Evolutionary conservation across 2,113 vertebrate species (phyloP).

Genomic region (Heterotis niloticus): DNA sequence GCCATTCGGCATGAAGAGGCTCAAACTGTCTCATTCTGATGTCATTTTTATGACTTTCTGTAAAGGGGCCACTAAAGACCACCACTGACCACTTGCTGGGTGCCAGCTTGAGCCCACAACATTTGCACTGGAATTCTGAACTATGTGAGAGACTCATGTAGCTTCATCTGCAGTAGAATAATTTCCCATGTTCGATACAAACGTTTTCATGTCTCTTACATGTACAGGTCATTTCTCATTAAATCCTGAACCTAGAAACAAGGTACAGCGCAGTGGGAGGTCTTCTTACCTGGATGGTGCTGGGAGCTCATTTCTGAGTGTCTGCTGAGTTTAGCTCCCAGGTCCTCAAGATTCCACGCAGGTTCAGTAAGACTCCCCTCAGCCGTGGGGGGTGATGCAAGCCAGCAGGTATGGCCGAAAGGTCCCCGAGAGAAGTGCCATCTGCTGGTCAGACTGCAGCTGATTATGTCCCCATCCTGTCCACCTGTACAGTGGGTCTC

Average conservation of each 20-base stretch:
- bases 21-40: too few relatives aligned
- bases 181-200: too few relatives aligned
- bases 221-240: too few relatives aligned
- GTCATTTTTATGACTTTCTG: neutral
- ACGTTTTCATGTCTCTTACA: too few relatives aligned
- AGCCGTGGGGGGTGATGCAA: neutral
- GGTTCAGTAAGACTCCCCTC: neutral
- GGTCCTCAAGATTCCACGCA: neutral
- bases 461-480: too few relatives aligned
- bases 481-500: too few relatives aligned
- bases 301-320: constrained; percentile 15
- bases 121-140: neutral
- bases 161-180: too few relatives aligned
- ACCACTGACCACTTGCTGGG: neutral
- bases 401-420: neutral
- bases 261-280: too few relatives aligned
- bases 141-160: neutral
- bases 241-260: too few relatives aligned
- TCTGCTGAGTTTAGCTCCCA: neutral
- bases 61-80: too few relatives aligned
- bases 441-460: neutral
- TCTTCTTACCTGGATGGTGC: constrained; percentile 17
- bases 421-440: neutral
- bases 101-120: neutral
- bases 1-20: too few relatives aligned